A percentile compares a stretch with the other conserved stretches of the same genome.
phyloP scores from a whole-genome alignment of 1,140 invertebrate genomes.

The Mamestra configurata region DNA sequence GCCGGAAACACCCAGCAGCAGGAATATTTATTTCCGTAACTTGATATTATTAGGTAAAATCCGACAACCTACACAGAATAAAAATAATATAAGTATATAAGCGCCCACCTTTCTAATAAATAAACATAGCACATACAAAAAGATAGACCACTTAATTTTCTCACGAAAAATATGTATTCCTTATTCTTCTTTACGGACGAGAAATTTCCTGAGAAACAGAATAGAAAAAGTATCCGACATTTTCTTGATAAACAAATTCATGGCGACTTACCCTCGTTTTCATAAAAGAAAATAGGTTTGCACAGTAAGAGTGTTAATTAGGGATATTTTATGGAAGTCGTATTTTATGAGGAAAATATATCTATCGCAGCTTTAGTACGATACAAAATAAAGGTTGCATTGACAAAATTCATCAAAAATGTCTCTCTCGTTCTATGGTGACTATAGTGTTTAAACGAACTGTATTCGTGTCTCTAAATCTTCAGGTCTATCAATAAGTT shows the following conservation, averaged over 20 bases:
- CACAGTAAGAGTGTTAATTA: conserved; percentile 19
- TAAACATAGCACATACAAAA: background rate
- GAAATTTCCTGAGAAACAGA: background rate
- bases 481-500: too few relatives aligned
- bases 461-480: too few relatives aligned
- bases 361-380: background rate
- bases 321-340: background rate
- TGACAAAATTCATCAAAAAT: too few relatives aligned
- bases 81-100: too few relatives aligned
- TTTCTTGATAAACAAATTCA: background rate
- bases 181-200: background rate
- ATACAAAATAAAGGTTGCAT: background rate
- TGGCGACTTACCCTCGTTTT: background rate
- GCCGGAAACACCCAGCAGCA: background rate
- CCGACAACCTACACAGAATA: too few relatives aligned
- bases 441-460: too few relatives aligned
- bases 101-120: too few relatives aligned
- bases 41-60: background rate
- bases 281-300: conserved; percentile 3
- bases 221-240: background rate
- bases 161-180: background rate
- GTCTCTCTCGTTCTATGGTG: too few relatives aligned
- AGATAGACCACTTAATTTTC: background rate
- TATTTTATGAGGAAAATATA: background rate
- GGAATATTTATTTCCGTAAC: background rate